These are phyloP conservation scores for Heliconius charithonia DNA, from an alignment of 2,888 invertebrate species.

Conservation along the genomic window DNA sequence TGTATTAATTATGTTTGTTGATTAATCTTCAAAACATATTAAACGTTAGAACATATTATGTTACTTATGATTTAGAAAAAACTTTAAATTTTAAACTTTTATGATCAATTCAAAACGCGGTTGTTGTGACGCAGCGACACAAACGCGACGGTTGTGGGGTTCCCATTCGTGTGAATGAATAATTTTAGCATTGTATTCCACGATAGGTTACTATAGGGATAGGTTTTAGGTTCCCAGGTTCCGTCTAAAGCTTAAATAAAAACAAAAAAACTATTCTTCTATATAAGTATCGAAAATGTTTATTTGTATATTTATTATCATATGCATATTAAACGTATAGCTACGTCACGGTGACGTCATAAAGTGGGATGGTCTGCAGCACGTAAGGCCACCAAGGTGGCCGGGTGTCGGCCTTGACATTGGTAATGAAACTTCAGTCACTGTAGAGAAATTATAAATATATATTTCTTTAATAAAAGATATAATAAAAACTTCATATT, in stretches of 20 bases:
- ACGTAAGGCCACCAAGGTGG: conserved; percentile 15
- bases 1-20: no score
- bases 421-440: conserved; percentile 11
- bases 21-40: no score
- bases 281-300: background rate
- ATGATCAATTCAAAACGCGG: no score
- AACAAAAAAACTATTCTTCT: background rate
- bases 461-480: background rate
- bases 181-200: no score
- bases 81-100: no score
- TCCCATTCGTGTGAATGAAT: no score
- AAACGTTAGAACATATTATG: no score
- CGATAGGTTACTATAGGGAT: no score
- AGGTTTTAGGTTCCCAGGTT: no score
- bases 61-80: no score
- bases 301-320: background rate
- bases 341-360: background rate
- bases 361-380: conserved; percentile 8
- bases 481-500: background rate
- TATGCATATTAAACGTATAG: background rate
- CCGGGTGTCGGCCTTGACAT: conserved; percentile 18
- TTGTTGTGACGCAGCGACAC: no score
- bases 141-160: no score
- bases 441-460: background rate
- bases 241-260: background rate